Evolutionary conservation across 1,140 invertebrate genomes (phyloP).

Genomic region (Drosophila nasuta): DNA sequence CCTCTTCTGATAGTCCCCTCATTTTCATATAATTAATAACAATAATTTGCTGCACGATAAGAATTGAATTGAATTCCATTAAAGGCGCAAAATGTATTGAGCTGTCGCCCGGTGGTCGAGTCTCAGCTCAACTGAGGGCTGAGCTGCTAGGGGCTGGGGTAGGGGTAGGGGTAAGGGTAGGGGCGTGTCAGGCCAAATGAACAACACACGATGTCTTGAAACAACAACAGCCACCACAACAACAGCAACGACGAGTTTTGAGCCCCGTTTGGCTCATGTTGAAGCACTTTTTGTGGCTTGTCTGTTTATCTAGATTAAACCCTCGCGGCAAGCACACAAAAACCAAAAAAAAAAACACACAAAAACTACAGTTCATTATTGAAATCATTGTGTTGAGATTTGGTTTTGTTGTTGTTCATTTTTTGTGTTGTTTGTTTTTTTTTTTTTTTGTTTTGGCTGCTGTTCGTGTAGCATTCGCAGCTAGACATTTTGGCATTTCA

Average conservation of each 20-base stretch:
- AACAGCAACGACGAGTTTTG: constrained; percentile 56
- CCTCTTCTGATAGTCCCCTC: constrained; percentile 16
- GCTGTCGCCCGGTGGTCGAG: constrained; percentile 51
- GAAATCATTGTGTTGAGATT: constrained; percentile 74
- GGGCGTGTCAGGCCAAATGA: constrained; percentile 63
- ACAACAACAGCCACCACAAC: constrained; percentile 23
- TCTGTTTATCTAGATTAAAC: constrained; percentile 79
- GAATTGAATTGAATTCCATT: constrained; percentile 84
- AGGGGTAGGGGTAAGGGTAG: constrained; percentile 7
- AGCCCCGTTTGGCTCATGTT: constrained; percentile 50
- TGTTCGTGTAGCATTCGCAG: constrained; percentile 69
- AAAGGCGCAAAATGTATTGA: constrained; percentile 81
- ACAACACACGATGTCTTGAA: constrained; percentile 51
- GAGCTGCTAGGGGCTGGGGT: constrained; percentile 39
- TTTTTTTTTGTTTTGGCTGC: constrained; percentile 29
- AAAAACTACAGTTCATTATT: constrained; percentile 72
- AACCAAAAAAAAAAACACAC: constrained; percentile 39
- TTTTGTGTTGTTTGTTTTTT: constrained; percentile 14
- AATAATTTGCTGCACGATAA: constrained; percentile 83
- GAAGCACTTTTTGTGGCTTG: constrained; percentile 71
- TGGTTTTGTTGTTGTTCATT: constrained; percentile 35
- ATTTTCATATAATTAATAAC: constrained; percentile 82
- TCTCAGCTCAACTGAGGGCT: background rate
- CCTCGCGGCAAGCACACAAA: constrained; percentile 63
- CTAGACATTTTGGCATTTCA: constrained; percentile 83